These are phyloP conservation scores for Drosophila repleta DNA, from an alignment of 1,140 invertebrate genomes.

Conservation along the genomic window DNA sequence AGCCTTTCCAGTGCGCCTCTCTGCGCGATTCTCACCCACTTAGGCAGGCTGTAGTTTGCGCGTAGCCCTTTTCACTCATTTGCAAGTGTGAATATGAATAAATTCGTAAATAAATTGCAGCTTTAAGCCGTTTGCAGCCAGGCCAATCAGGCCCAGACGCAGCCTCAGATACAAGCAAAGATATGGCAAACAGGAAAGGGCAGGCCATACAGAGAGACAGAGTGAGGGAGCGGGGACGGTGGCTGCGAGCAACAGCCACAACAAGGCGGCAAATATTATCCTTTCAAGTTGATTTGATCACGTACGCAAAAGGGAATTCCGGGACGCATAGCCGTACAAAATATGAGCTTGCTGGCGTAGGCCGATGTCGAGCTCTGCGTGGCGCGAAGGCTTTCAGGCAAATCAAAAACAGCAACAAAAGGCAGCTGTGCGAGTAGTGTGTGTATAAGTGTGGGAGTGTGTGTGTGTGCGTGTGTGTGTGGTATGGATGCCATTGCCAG, in stretches of 20 bases:
- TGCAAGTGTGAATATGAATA: constrained; percentile 83
- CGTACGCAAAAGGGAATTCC: constrained; percentile 83
- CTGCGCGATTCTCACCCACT: constrained; percentile 36
- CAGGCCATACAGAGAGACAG: not conserved
- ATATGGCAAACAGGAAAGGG: constrained; percentile 3
- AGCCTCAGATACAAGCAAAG: constrained; percentile 22
- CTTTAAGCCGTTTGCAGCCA: constrained; percentile 64
- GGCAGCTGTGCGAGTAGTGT: constrained; percentile 31
- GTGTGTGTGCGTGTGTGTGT: constrained; percentile 20
- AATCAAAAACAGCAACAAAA: constrained; percentile 82
- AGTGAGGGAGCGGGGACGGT: not conserved
- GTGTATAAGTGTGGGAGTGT: constrained; percentile 9
- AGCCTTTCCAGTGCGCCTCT: not conserved
- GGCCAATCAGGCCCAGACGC: constrained; percentile 43
- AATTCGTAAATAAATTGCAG: constrained; percentile 83
- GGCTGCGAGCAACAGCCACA: constrained; percentile 47
- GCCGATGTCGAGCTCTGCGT: constrained; percentile 42
- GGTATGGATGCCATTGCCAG: constrained; percentile 30
- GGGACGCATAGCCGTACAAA: constrained; percentile 73
- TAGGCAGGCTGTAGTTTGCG: not conserved
- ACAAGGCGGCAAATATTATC: constrained; percentile 80
- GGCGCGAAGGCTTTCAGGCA: constrained; percentile 71
- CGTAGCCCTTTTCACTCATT: constrained; percentile 63
- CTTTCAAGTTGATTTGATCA: constrained; percentile 84
- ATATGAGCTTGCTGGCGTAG: constrained; percentile 68